Evolutionary conservation across 2,797 vertebrate genomes (phyloP).

Genomic region (Spinus pinus): DNA sequence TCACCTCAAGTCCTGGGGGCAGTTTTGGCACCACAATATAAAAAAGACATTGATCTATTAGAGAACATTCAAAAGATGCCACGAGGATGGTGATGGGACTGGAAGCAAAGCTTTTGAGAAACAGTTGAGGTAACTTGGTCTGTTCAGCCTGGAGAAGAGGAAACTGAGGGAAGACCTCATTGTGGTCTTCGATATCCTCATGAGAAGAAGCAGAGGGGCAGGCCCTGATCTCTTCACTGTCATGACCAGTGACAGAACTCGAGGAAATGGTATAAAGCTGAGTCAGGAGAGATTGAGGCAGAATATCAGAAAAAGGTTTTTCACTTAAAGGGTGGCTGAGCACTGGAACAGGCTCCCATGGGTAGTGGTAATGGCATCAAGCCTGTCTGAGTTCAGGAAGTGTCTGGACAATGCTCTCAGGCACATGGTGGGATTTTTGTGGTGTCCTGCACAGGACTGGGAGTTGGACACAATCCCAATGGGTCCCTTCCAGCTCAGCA

Average conservation of each 20-base stretch:
- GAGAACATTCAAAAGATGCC: background rate
- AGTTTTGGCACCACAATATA: background rate
- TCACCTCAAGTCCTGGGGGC: background rate
- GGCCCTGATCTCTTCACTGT: background rate
- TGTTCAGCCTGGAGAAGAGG: background rate
- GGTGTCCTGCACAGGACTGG: background rate
- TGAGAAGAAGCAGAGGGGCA: background rate
- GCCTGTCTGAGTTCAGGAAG: background rate
- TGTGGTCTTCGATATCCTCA: background rate
- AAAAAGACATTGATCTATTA: background rate
- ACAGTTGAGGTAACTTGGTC: background rate
- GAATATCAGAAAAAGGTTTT: background rate
- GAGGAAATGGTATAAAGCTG: background rate
- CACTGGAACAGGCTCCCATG: background rate
- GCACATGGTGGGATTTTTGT: background rate
- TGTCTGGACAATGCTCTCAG: background rate
- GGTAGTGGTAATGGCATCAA: background rate
- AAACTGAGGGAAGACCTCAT: background rate
- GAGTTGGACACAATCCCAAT: background rate
- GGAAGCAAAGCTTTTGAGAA: background rate
- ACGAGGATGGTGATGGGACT: rapidly evolving
- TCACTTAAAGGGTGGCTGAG: background rate
- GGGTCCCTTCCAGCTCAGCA: background rate
- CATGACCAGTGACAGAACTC: background rate
- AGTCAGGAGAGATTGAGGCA: background rate